Evolutionary conservation across 2,797 vertebrate species (phyloP).

Genomic region (Coreius guichenoti): DNA sequence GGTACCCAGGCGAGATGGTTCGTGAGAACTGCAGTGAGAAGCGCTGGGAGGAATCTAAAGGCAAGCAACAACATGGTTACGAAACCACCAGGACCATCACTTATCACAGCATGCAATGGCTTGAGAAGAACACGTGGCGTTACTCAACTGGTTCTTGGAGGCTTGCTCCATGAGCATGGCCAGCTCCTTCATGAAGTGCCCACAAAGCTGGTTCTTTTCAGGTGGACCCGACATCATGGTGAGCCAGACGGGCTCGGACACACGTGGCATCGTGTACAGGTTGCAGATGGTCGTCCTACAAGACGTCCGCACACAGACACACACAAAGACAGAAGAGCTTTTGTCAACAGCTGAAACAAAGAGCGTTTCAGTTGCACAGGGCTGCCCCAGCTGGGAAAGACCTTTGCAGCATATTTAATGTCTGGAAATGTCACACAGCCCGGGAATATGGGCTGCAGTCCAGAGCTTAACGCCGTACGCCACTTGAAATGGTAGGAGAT

Average conservation of each 20-base stretch:
- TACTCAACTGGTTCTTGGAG: slow-evolving; percentile 96
- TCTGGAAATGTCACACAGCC: slow-evolving; percentile 71
- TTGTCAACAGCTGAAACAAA: slow-evolving; percentile 76
- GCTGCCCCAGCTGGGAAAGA: slow-evolving; percentile 71
- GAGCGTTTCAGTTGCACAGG: slow-evolving; percentile 55
- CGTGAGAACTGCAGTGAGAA: slow-evolving; percentile 95
- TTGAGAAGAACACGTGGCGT: background rate
- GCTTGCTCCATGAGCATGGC: slow-evolving; percentile 94
- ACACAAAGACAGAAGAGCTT: slow-evolving; percentile 62
- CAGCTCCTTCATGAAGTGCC: slow-evolving; percentile 96
- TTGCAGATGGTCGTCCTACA: slow-evolving; percentile 93
- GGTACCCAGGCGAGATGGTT: slow-evolving; percentile 99
- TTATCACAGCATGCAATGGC: background rate
- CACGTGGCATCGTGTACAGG: slow-evolving; percentile 97
- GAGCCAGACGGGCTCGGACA: slow-evolving; percentile 96
- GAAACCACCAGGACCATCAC: background rate
- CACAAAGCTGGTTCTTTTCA: slow-evolving; percentile 96
- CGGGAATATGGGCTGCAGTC: slow-evolving; percentile 67
- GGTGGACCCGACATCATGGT: slow-evolving; percentile 97
- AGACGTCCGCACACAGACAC: background rate
- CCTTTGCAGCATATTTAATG: slow-evolving; percentile 59
- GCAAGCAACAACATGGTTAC: background rate
- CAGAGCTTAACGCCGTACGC: slow-evolving; percentile 66
- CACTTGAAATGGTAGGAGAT: slow-evolving; percentile 61
- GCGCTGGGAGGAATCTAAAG: slow-evolving; percentile 92